Conservation (phyloP, 2,797 vertebrate species). For the Neopelma chrysocephalum region DNA sequence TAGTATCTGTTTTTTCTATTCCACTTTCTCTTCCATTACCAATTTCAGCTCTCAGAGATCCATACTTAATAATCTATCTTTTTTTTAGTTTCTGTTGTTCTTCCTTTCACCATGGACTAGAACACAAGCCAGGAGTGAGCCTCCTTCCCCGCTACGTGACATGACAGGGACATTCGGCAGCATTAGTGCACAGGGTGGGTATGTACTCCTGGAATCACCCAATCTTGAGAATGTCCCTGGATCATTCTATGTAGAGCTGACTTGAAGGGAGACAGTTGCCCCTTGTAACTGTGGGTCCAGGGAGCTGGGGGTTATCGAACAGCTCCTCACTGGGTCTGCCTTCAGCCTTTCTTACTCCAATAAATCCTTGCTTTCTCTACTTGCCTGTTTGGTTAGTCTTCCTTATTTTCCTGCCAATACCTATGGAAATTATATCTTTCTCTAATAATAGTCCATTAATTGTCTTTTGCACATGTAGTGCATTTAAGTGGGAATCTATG, state of each 20-base stretch:
- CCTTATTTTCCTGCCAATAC: not conserved
- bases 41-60: not conserved
- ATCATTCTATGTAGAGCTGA: not conserved
- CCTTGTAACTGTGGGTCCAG: accelerated
- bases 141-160: not conserved
- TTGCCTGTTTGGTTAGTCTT: not conserved
- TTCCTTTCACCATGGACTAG: not conserved
- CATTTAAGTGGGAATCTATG: not conserved
- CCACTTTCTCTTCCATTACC: not conserved
- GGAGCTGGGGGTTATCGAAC: not conserved
- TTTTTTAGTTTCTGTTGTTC: not conserved
- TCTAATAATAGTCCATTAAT: not conserved
- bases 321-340: accelerated
- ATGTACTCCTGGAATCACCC: not conserved
- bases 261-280: not conserved
- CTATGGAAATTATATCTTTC: not conserved
- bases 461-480: not conserved
- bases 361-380: not conserved
- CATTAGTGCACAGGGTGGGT: not conserved
- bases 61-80: not conserved
- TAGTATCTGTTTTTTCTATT: not conserved
- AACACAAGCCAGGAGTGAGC: not conserved
- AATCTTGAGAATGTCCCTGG: not conserved
- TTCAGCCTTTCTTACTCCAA: not conserved
- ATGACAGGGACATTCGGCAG: not conserved